These are phyloP conservation scores for Corythaeola cristata DNA, from an alignment of 2,113 vertebrate genomes.

Conservation along the genomic window DNA sequence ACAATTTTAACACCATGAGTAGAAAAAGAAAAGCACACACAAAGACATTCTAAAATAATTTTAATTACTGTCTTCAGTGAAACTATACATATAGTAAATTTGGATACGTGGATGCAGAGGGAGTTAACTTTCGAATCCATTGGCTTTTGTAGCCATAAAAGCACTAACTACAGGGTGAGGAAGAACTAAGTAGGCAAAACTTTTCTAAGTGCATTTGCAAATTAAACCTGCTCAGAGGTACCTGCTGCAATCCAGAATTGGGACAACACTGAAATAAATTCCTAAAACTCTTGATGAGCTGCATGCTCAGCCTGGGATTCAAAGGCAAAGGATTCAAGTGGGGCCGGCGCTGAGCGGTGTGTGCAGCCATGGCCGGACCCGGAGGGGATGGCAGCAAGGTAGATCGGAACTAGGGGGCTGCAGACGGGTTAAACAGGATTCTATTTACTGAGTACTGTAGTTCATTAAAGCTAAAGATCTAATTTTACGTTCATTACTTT, in stretches of 20 bases:
- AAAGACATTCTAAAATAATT: background rate
- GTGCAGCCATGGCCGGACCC: fast-evolving
- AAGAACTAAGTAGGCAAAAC: background rate
- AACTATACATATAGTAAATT: fast-evolving
- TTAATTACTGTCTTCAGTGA: background rate
- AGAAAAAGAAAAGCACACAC: background rate
- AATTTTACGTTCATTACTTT: background rate
- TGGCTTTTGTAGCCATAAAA: background rate
- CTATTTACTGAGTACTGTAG: no score
- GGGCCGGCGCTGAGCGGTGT: background rate
- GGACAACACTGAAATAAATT: fast-evolving
- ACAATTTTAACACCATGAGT: background rate
- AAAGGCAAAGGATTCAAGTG: no score
- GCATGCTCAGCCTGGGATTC: background rate
- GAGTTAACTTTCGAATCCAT: background rate
- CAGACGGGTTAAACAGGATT: background rate
- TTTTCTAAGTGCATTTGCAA: background rate
- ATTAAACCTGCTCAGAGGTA: background rate
- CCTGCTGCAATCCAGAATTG: background rate
- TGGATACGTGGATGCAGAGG: background rate
- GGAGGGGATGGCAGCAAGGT: background rate
- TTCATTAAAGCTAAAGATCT: background rate
- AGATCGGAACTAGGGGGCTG: background rate
- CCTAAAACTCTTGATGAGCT: fast-evolving
- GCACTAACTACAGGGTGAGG: background rate